Percentiles rank a stretch among this genome's conserved stretches.
Conservation (phyloP, 2,888 invertebrate genomes). For the Plagodis pulveraria region DNA sequence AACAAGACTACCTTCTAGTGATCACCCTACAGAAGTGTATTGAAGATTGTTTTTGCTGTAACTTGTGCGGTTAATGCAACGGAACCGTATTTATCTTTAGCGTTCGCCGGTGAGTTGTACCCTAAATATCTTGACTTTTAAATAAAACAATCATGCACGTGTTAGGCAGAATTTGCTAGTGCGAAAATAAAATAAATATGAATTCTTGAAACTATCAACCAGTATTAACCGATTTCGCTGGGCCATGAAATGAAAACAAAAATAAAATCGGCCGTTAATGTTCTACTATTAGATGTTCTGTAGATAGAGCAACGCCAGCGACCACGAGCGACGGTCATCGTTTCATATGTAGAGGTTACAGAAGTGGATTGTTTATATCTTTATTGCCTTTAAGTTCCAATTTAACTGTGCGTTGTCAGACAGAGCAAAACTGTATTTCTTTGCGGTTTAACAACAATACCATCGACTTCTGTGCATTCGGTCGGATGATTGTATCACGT, state of each 20-base stretch:
- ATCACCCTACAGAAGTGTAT: conserved; percentile 70
- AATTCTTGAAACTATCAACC: conserved; percentile 31
- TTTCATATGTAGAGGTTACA: conserved; percentile 22
- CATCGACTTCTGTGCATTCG: conserved; percentile 22
- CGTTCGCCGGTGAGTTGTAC: conserved; percentile 32
- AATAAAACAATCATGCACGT: conserved; percentile 16
- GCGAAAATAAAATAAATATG: conserved; percentile 12
- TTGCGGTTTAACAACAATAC: conserved; percentile 21
- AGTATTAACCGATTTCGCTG: conserved; percentile 37
- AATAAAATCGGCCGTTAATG: conserved; percentile 33
- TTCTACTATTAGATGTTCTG: neutral
- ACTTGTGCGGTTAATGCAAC: conserved; percentile 51
- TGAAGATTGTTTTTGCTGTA: conserved; percentile 61
- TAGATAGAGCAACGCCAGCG: neutral
- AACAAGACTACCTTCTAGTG: conserved; percentile 54
- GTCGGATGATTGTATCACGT: conserved; percentile 34
- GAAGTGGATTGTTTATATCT: conserved; percentile 33
- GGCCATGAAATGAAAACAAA: conserved; percentile 38
- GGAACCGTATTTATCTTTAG: conserved; percentile 16
- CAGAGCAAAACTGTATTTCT: neutral
- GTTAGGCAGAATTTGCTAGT: conserved; percentile 14
- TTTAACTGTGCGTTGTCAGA: neutral
- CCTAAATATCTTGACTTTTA: conserved; percentile 18
- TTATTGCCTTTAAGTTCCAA: conserved; percentile 36
- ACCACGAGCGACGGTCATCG: neutral